A percentile compares a stretch with the other conserved stretches of the same genome.
These are phyloP conservation scores for Synanthedon tipuliformis DNA, from an alignment of 2,888 invertebrate genomes.

Conservation along the genomic window DNA sequence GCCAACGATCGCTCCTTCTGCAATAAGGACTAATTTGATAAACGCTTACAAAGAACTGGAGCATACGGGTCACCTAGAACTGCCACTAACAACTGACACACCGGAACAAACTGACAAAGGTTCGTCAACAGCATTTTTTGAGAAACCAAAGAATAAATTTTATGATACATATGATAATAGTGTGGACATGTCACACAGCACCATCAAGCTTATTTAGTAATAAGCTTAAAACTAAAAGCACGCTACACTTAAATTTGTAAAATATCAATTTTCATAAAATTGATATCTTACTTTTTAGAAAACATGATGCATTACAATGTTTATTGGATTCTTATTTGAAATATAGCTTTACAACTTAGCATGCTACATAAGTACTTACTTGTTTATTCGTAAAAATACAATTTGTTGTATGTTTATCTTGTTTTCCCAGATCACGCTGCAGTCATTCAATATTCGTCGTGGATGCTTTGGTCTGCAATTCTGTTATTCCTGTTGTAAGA, in stretches of 20 bases:
- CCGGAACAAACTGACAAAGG: not conserved
- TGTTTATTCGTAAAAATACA: not conserved
- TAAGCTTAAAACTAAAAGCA: too few species aligned
- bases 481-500: not conserved
- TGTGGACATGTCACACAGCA: too few species aligned
- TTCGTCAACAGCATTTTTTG: not conserved
- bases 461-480: not conserved
- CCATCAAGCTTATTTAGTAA: too few species aligned
- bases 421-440: not conserved
- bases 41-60: not conserved
- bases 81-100: not conserved
- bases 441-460: not conserved
- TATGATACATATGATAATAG: too few species aligned
- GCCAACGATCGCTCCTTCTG: not conserved
- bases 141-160: too few species aligned
- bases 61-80: not conserved
- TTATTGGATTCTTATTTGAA: too few species aligned
- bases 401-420: not conserved
- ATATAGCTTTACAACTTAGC: too few species aligned
- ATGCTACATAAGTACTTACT: too few species aligned
- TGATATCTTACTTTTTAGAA: too few species aligned
- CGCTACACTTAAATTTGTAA: too few species aligned
- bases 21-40: not conserved
- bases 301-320: too few species aligned
- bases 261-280: too few species aligned